Evolutionary conservation across 1,140 invertebrate species (phyloP).

Genomic region (Platyscapa corneri): DNA sequence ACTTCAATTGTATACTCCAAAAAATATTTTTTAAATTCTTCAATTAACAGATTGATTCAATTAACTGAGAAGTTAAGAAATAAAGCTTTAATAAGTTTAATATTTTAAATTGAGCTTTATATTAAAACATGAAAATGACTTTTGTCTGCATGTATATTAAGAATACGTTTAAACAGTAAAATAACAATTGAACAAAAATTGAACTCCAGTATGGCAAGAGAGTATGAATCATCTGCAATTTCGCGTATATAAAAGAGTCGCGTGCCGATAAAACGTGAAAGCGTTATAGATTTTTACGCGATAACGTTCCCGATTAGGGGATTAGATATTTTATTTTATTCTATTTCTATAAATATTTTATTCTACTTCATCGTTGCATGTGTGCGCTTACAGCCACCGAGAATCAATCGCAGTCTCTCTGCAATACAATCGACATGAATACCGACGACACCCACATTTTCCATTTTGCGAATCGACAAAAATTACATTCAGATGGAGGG

Average conservation of each 20-base stretch:
- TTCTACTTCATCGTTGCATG: neutral
- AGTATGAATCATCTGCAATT: conserved; percentile 28
- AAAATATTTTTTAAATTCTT: too few species aligned
- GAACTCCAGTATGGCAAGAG: neutral
- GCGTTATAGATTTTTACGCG: neutral
- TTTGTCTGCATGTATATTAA: neutral
- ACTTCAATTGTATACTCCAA: too few species aligned
- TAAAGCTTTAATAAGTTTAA: too few species aligned
- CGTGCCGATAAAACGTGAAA: conserved; percentile 14
- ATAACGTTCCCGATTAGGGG: conserved; percentile 15
- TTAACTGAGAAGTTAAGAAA: too few species aligned
- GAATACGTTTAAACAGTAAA: neutral
- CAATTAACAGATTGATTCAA: too few species aligned
- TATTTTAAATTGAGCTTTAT: neutral
- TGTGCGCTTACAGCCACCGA: neutral
- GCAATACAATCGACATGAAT: neutral
- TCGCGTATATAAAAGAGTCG: conserved; percentile 19
- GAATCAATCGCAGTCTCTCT: neutral
- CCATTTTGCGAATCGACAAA: neutral
- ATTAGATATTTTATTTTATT: conserved; percentile 21
- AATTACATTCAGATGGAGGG: neutral
- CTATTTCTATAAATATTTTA: neutral
- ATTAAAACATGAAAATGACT: neutral
- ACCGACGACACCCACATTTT: neutral
- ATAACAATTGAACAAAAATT: neutral